Evolutionary conservation across 2,113 vertebrate species (phyloP), one percentile per base, ranked within the genome.

Genomic region (Entomyzon cyanotis): DNA sequence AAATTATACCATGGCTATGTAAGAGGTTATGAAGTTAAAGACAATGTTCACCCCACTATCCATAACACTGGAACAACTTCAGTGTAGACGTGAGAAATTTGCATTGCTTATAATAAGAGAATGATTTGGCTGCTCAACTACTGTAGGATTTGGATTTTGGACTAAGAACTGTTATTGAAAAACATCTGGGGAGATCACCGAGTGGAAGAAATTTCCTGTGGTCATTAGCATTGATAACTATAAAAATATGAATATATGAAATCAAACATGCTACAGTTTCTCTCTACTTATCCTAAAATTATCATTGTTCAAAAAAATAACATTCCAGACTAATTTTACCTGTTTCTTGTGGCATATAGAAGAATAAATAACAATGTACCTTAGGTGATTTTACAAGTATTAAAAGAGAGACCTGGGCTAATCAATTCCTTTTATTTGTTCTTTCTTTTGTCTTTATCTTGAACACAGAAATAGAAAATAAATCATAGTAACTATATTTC

Each of bases 351-450:
- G 27, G n/a, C 4, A 1, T n/a, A 39, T 49, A 41, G 31, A 82
- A 74, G 39, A 71, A 91, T 23, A 90, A 87, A 87, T 19, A 84
- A 44, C 53, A 75, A 78, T 75, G 47, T n/a, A 83, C 47, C 92
- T 90, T 28, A 88, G 63, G 28, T 96, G 92, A 94, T 96, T 97
- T 96, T 97, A 47, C 63, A 94, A 89, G 69, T 78, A 95, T 88
- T 93, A 96, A 94, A 96, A 96, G 73, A 86, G 60, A 91, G 77
- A 97, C 62, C 46, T 96, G 90, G 92, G 92, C 65, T 86, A 96
- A 97, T 97, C 89, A 96, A 97, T 98, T 96, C 56, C 75, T 97
- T 97, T 97, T 95, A 96, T 97, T 98, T 97, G 52, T 95, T 97
- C 84, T 95, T 97, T 97, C 87, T 96, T 97, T 96, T 97, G 86